These are phyloP conservation scores for Ichneumon xanthorius DNA, from an alignment of 2,888 invertebrate species.

Conservation along the genomic window DNA sequence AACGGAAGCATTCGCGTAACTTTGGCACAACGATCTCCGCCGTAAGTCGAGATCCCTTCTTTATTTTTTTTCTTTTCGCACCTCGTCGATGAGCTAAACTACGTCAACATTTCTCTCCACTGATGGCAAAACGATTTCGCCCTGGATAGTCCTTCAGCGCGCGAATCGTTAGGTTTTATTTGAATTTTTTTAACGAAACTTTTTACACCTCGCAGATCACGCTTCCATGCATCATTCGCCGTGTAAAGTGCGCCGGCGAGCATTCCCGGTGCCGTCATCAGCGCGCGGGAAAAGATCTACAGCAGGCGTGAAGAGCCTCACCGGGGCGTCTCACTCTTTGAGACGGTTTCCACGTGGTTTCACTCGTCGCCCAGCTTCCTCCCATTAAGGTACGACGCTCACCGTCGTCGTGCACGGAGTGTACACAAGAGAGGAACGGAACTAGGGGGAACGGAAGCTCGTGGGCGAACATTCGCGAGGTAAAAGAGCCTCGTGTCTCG, in stretches of 20 bases:
- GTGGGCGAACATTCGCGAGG: not conserved
- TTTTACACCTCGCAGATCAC: not conserved
- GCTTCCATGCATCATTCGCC: no score
- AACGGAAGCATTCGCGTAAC: slow-evolving; percentile 27
- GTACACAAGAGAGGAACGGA: not conserved
- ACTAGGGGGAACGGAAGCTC: not conserved
- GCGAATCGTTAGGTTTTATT: not conserved
- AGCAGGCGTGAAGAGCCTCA: slow-evolving; percentile 1
- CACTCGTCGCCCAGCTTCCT: not conserved
- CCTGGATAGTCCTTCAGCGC: slow-evolving; percentile 37
- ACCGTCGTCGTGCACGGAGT: not conserved
- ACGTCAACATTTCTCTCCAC: slow-evolving; percentile 50
- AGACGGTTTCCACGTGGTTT: not conserved
- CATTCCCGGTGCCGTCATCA: slow-evolving; percentile 16
- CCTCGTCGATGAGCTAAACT: slow-evolving; percentile 50
- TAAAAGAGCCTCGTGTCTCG: slow-evolving; percentile 37
- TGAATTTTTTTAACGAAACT: not conserved
- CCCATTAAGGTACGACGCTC: not conserved
- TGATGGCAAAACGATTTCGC: slow-evolving; percentile 38
- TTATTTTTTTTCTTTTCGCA: not conserved
- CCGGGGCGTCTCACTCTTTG: slow-evolving; percentile 14
- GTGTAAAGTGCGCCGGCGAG: slow-evolving; percentile 3
- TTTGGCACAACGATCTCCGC: slow-evolving; percentile 45
- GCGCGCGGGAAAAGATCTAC: slow-evolving; percentile 6
- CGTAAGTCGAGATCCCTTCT: slow-evolving; percentile 27